A percentile compares a stretch with the other conserved stretches of the same genome.
Evolutionary conservation across 2,113 vertebrate genomes (phyloP).

Genomic region (Ctenomys sociabilis): DNA sequence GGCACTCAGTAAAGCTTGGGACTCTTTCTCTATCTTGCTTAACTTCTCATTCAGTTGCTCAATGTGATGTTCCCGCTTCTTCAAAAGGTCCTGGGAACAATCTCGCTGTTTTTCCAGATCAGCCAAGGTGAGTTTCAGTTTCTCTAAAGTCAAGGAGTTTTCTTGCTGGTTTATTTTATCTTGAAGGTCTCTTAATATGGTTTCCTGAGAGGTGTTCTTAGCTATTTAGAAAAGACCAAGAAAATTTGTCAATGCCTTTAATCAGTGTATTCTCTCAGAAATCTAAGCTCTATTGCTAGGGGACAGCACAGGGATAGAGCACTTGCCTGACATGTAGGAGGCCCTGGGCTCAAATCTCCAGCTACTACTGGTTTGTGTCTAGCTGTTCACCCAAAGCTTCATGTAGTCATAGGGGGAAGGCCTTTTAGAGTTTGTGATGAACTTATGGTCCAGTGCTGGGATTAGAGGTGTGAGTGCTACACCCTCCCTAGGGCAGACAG

Average conservation of each 20-base stretch:
- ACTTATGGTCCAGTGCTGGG: too few species aligned
- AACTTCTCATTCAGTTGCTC: constrained; percentile 87
- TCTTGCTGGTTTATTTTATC: constrained; percentile 89
- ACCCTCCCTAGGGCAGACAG: too few species aligned
- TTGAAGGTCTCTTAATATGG: constrained; percentile 87
- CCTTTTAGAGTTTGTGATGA: too few species aligned
- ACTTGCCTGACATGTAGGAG: background rate
- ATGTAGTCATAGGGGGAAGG: too few species aligned
- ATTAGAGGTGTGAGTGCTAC: too few species aligned
- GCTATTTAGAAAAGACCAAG: constrained; percentile 80
- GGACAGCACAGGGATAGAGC: background rate
- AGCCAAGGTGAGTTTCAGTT: constrained; percentile 86
- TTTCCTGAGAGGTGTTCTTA: constrained; percentile 87
- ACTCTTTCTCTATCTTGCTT: constrained; percentile 85
- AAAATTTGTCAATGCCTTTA: constrained; percentile 1
- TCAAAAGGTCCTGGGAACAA: constrained; percentile 86
- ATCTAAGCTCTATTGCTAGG: background rate
- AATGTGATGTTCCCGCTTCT: constrained; percentile 88
- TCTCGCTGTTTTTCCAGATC: constrained; percentile 89
- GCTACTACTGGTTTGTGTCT: too few species aligned
- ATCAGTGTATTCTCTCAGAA: background rate
- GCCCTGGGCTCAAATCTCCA: background rate
- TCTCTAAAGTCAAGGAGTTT: constrained; percentile 84
- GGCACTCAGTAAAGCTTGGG: constrained; percentile 83
- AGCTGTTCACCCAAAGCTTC: too few species aligned